These are phyloP conservation scores for Colossoma macropomum DNA, from an alignment of 2,113 vertebrate genomes.

Conservation along the genomic window DNA sequence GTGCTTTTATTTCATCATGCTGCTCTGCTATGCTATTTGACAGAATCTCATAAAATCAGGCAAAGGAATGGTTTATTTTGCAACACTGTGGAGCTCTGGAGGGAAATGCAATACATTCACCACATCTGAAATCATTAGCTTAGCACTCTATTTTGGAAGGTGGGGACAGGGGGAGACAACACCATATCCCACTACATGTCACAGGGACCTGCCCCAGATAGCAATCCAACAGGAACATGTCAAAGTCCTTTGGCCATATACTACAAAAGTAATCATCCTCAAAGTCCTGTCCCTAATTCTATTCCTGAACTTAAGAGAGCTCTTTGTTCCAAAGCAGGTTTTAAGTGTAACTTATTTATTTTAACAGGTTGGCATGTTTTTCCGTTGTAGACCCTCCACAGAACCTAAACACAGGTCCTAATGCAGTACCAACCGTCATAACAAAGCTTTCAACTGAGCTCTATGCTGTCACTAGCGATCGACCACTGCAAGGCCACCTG, in stretches of 20 bases:
- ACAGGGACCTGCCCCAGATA: constrained; percentile 57
- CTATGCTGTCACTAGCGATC: not conserved
- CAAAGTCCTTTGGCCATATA: constrained; percentile 38
- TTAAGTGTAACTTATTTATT: not conserved
- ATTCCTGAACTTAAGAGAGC: not conserved
- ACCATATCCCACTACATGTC: constrained; percentile 35
- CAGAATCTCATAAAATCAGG: not conserved
- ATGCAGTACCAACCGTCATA: not conserved
- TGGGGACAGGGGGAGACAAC: constrained; percentile 13
- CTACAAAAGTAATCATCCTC: constrained; percentile 26
- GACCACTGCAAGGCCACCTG: not conserved
- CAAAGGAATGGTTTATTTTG: constrained; percentile 9
- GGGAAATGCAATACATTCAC: constrained; percentile 5
- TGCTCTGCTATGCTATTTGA: constrained; percentile 17
- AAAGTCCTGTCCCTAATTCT: constrained; percentile 28
- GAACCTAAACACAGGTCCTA: not conserved
- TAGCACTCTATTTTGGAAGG: constrained; percentile 3
- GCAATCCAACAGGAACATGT: constrained; percentile 61
- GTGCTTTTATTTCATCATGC: constrained; percentile 36
- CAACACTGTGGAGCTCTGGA: not conserved
- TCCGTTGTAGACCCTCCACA: not conserved
- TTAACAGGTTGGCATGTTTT: not conserved
- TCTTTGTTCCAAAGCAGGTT: not conserved
- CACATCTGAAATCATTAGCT: not conserved
- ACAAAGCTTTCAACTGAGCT: not conserved